These are phyloP conservation scores for Cynocephalus volans DNA, from an alignment of 2,113 vertebrate species.

Conservation along the genomic window DNA sequence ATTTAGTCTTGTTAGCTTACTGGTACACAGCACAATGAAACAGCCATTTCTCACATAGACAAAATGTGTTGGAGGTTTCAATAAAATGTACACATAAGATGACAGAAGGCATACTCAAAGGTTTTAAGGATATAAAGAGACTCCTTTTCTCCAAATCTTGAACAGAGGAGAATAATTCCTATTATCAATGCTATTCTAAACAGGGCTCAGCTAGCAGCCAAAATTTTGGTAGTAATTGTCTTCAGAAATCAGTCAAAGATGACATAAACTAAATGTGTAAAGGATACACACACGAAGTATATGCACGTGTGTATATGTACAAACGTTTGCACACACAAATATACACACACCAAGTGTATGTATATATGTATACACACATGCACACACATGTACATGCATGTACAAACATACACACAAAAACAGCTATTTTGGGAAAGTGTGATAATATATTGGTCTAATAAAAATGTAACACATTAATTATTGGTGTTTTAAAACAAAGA, in stretches of 20 bases:
- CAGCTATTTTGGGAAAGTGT: neutral
- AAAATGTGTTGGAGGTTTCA: neutral
- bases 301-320: neutral
- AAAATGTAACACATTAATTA: neutral
- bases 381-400: neutral
- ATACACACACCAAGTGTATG: neutral
- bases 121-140: neutral
- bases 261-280: slow-evolving; percentile 14
- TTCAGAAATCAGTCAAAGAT: neutral
- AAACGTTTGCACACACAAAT: neutral
- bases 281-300: neutral
- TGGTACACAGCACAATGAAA: neutral
- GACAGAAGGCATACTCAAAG: neutral
- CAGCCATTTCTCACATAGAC: neutral
- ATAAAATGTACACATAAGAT: neutral
- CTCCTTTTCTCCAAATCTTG: neutral
- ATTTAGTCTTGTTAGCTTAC: neutral
- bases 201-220: neutral
- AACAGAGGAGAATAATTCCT: neutral
- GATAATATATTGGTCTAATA: neutral
- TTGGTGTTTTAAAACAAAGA: neutral
- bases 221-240: neutral
- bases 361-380: neutral
- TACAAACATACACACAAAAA: neutral
- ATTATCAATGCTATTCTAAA: neutral